Evolutionary conservation across 2,113 vertebrate genomes (phyloP).

Genomic region (Rissa tridactyla): DNA sequence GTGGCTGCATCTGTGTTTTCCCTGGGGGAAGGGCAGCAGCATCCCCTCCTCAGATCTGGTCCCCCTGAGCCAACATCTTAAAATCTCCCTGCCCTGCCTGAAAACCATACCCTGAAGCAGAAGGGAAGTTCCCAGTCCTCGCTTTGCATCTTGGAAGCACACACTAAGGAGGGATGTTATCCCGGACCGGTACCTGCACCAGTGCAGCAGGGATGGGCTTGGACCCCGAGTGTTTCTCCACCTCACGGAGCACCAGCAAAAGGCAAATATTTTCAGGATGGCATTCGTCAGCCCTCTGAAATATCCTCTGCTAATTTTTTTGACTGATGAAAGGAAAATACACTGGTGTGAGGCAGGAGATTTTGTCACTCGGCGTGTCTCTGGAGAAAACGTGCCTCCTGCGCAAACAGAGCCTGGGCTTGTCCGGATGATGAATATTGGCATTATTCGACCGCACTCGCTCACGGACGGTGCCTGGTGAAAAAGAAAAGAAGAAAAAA

Average conservation of each 20-base stretch:
- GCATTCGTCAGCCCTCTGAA: not conserved
- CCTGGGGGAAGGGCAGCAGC: not conserved
- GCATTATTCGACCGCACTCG: not conserved
- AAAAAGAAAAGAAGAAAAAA: not conserved
- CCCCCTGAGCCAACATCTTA: not conserved
- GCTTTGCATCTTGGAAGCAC: not conserved
- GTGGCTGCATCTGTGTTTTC: not conserved
- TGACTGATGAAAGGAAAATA: constrained; percentile 52
- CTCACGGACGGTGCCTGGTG: not conserved
- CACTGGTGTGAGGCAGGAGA: not conserved
- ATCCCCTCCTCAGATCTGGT: not conserved
- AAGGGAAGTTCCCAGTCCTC: not conserved
- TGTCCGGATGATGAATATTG: constrained; percentile 36
- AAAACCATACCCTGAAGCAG: not conserved
- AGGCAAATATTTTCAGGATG: constrained; percentile 34
- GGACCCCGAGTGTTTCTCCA: not conserved
- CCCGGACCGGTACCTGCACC: fast-evolving
- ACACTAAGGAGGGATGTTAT: not conserved
- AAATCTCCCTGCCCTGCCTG: not conserved
- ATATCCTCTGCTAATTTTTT: constrained; percentile 22
- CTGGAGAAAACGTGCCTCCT: not conserved
- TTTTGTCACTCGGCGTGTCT: not conserved
- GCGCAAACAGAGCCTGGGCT: constrained; percentile 37
- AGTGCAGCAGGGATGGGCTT: fast-evolving
- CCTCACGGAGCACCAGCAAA: not conserved